Base-by-base conservation (phyloP, 2,113 vertebrate genomes). In the Ariopsis seemanni region DNA sequence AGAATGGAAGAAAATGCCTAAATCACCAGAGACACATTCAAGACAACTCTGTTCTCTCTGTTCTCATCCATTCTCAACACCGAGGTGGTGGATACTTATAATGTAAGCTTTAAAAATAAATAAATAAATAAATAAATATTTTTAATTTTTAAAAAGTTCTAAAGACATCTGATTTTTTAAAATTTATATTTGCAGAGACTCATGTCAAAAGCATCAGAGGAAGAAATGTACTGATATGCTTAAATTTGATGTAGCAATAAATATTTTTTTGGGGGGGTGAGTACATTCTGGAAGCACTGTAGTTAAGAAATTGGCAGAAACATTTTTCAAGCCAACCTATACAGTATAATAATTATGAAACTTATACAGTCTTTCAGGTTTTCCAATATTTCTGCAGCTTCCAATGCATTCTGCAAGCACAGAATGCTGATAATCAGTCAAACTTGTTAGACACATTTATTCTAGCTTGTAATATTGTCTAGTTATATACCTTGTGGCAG, bases 391-490 rank as follows among this genome's bases (percentile, higher is more conserved):
- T 80, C 48, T 65, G 60, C 57, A 63, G 8, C 75, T 75, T 30
- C 12, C 30, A 71, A 9, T 22, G 63, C 34, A 50, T 85, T 78
- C 25, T 27, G n/a, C 57, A 27, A 48, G 14, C 69, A 74, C 20
- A 8, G 69, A 58, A 60, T 3, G 52, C 55, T 82, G 65, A 87
- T 72, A 71, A 81, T 57, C 57, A 71, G 55, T 7, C 78, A 71
- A 34, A 53, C 85, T 81, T 53, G 27, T 93, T 93, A 92, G 91
- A 91, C 90, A 85, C 84, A 20, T 88, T 89, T 93, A 62, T 25
- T 71, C 86, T 82, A 77, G 86, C 88, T 86, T 89, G 84, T 82
- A 88, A 83, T 78, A 71, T 89, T 90, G 87, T 90, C 77, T 88
- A 86, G 90, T 20, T 89, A 67, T 91, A 85, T 84, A 78, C 50